Evolutionary conservation across 2,113 vertebrate species (phyloP).

Genomic region (Mustelus asterias): DNA sequence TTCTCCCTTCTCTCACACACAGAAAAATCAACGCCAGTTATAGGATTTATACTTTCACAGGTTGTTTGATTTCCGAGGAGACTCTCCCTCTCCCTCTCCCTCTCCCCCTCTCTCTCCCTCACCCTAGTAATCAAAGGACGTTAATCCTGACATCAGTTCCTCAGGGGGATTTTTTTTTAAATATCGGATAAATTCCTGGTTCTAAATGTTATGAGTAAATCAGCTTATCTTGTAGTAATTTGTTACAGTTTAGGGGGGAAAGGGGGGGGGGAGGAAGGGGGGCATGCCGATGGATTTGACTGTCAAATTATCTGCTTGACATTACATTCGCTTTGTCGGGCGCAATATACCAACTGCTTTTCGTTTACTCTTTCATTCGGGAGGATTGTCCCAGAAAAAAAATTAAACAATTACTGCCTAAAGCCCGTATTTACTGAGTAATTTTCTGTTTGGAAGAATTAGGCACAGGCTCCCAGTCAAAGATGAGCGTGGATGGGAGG

Average conservation of each 20-base stretch:
- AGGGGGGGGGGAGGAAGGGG: background rate
- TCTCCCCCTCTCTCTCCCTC: slow-evolving; percentile 20
- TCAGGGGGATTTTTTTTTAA: slow-evolving; percentile 58
- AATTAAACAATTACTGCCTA: background rate
- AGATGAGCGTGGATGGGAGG: background rate
- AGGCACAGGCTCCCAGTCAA: background rate
- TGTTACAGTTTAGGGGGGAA: slow-evolving; percentile 41
- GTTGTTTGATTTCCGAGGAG: slow-evolving; percentile 18
- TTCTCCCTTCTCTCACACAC: background rate
- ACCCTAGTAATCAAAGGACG: slow-evolving; percentile 53
- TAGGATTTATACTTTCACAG: slow-evolving; percentile 55
- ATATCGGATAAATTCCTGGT: slow-evolving; percentile 66
- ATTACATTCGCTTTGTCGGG: slow-evolving; percentile 44
- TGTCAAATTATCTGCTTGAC: slow-evolving; percentile 64
- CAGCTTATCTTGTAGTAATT: slow-evolving; percentile 76
- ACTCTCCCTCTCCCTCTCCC: slow-evolving; percentile 13
- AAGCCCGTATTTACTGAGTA: background rate
- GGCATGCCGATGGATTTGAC: slow-evolving; percentile 66
- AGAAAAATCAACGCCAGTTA: slow-evolving; percentile 56
- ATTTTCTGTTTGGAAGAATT: slow-evolving; percentile 11
- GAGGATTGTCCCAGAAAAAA: slow-evolving; percentile 2
- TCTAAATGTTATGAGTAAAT: slow-evolving; percentile 59
- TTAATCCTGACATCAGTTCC: slow-evolving; percentile 71
- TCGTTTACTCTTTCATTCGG: slow-evolving; percentile 40
- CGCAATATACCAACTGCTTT: slow-evolving; percentile 53